Evolutionary conservation across 2,113 vertebrate species (phyloP), one percentile per base, ranked within the genome.

Genomic region (Vulpes ferrilata): DNA sequence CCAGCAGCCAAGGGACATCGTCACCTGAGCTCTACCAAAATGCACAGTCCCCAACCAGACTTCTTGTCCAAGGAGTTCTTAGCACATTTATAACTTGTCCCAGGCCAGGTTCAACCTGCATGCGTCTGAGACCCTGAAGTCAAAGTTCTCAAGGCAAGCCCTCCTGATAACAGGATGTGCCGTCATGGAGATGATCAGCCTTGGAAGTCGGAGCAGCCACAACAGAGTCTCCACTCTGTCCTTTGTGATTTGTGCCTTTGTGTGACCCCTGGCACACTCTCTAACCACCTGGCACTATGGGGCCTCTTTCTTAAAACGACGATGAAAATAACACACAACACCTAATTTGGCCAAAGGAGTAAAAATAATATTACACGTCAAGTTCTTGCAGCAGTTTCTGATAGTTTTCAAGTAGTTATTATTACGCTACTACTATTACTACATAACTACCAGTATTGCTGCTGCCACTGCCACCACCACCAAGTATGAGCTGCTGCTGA

Each of bases 171-270:
- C 38, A 0, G 8, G 48, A 32, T 1, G 2, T 32, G 59, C 22
- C 15, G 1, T 19, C n/a, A 32, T 15, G 43, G 12, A 23, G 23
- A 12, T 2, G 13, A 17, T 43, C 20, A 32, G 10, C 22, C 10
- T 64, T 19, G 0, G 16, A n/a, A 22, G 19, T 86, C 60, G 51
- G 38, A 82, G 43, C 0, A 0, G 11, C 69, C 16, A 38, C 64
- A 20, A 38, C 23, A 10, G n/a, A 78, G 19, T 13, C 85, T 7
- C 15, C 0, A 51, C 65, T 23, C 62, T 64, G 22, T 17, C 71
- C 11, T 12, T 48, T 3, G 12, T 1, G 4, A 25, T 79, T 16
- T 7, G 17, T 7, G 53, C n/a, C 32, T 79, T 16, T 7, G 17
- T 7, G 53, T 38, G 35, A n/a, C 27, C 65, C 59, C 22, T 43